Base-by-base conservation (phyloP, 92 coral and sea anemone species). In the Siderastrea radians region DNA sequence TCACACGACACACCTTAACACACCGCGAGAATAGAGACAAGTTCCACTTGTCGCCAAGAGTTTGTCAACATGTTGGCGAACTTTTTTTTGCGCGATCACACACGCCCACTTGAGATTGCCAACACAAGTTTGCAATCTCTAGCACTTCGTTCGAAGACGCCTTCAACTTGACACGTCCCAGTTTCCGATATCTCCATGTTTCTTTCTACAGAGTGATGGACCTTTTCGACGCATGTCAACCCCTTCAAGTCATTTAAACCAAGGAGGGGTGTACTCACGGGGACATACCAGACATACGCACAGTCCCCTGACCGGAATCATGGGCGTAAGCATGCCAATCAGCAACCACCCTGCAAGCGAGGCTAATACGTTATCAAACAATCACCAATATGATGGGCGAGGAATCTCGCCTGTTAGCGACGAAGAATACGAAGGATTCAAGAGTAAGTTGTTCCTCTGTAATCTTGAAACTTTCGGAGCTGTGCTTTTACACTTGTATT, bases 301-400 rank as follows among this genome's bases (percentile, higher is more conserved):
- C 81, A 95, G 89, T 78, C 93, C 94, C 66, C 88, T 90, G 87
- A 88, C 94, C 38, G 98, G 98, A 52, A 93, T 96, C 86, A 95
- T 96, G 10, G 99, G 99, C 76, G 98, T 96, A 53, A 95, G 97
- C 82, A 95, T 95, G 98, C 90, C 96, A 13, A 96, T 96, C 52
- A 91, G 92, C 83, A 88, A 92, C 73, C 99, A 93, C 78, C 98
- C 98, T 71, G 93, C 93, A 45, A 86, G 80, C 73, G 94, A 95
- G 72, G 89, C 88, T 1, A 92, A 90, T 62, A 80, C 93, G 54
- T 87, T 95, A 66, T 72, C 94, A 46, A 84, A 84, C 54, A 86
- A 80, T 84, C 90, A 88, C 80, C 92, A 90, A 75, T 86, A 87
- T 67, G 98, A 94, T 71, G 87, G 72, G 43, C 87, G 96, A 55